Percentiles rank a stretch among this genome's conserved stretches.
Evolutionary conservation across 2,888 invertebrate genomes (phyloP).

Genomic region (Adineta ricciae): DNA sequence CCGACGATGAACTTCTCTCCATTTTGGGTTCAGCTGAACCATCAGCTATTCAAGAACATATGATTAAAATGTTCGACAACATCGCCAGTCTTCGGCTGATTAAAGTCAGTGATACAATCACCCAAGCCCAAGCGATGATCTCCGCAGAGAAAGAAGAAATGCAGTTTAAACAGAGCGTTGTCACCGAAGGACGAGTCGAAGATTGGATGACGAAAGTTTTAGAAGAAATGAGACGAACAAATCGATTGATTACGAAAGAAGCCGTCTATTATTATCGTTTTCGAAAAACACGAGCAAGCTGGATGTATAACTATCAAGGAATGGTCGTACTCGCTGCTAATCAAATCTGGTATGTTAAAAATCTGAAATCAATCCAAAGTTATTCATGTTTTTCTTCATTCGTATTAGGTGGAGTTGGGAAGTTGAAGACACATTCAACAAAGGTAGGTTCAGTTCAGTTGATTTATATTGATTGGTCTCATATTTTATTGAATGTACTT

Average conservation of each 20-base stretch:
- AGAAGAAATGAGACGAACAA: slow-evolving; percentile 70
- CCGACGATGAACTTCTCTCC: slow-evolving; percentile 77
- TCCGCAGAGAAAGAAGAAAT: slow-evolving; percentile 76
- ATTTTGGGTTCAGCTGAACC: slow-evolving; percentile 77
- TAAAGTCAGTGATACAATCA: slow-evolving; percentile 59
- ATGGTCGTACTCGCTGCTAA: slow-evolving; percentile 75
- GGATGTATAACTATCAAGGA: slow-evolving; percentile 80
- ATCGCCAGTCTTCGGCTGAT: slow-evolving; percentile 63
- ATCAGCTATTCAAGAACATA: slow-evolving; percentile 75
- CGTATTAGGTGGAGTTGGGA: slow-evolving; percentile 69
- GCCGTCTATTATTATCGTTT: slow-evolving; percentile 75
- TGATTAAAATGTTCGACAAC: slow-evolving; percentile 91
- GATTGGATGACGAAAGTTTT: slow-evolving; percentile 82
- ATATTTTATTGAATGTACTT: no score
- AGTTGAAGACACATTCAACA: slow-evolving; percentile 74
- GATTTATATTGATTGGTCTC: no score
- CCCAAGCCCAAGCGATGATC: slow-evolving; percentile 69
- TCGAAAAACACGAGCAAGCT: slow-evolving; percentile 62
- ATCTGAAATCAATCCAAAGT: no score
- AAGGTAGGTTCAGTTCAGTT: slow-evolving; percentile 34
- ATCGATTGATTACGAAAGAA: slow-evolving; percentile 72
- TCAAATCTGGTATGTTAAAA: slow-evolving; percentile 62
- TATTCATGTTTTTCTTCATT: no score
- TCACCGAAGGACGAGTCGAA: slow-evolving; percentile 72
- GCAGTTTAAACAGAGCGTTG: slow-evolving; percentile 65